Conservation (phyloP, 2,797 vertebrate genomes). For the Syngnathus acus region DNA sequence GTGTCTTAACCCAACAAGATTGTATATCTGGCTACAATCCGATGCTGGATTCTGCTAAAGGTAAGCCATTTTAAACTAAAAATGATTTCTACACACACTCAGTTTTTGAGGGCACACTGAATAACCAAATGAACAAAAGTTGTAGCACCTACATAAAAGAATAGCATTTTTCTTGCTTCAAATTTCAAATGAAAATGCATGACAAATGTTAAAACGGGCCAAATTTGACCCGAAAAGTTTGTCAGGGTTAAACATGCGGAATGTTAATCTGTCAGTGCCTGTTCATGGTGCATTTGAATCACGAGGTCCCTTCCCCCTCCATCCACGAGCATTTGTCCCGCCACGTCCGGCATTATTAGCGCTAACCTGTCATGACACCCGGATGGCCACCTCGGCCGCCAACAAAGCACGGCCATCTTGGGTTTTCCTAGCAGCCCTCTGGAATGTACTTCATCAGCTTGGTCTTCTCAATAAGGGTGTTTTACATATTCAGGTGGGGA, state of each 20-base stretch:
- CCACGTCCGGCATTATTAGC: conserved; percentile 63
- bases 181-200: conserved; percentile 29
- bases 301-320: conserved; percentile 46
- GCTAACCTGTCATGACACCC: conserved; percentile 67
- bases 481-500: conserved; percentile 58
- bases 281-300: conserved; percentile 71
- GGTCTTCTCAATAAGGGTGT: conserved; percentile 50
- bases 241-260: conserved; percentile 71
- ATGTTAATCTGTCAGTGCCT: conserved; percentile 75
- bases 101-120: too few species aligned
- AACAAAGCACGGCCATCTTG: conserved; percentile 72
- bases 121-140: too few species aligned
- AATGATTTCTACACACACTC: too few species aligned
- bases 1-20: too few species aligned
- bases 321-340: conserved; percentile 38
- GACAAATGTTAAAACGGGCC: conserved; percentile 32
- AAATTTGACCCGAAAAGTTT: conserved; percentile 23
- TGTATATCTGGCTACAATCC: too few species aligned
- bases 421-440: conserved; percentile 61
- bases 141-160: too few species aligned
- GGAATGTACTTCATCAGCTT: conserved; percentile 63
- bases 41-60: too few species aligned
- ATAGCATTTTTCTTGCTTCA: too few species aligned
- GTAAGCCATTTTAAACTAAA: too few species aligned
- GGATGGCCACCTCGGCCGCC: conserved; percentile 60